Percentiles rank a stretch among this genome's conserved stretches.
These are phyloP conservation scores for Caenorhabditis briggsae DNA, from an alignment of 1,140 invertebrate genomes.

Conservation along the genomic window DNA sequence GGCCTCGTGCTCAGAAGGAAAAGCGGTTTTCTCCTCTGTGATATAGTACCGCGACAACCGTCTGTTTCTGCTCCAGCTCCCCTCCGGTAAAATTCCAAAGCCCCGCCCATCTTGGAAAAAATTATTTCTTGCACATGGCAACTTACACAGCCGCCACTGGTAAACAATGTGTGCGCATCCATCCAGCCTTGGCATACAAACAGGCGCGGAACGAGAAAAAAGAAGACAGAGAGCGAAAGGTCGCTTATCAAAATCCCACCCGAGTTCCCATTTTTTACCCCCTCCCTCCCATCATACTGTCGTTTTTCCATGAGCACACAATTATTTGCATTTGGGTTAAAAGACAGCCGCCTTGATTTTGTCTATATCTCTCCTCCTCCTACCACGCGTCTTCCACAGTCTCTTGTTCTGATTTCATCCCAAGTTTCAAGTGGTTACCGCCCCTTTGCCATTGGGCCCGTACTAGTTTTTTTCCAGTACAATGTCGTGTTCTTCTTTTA, in stretches of 20 bases:
- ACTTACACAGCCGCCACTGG: slow-evolving; percentile 51
- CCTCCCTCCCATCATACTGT: no score
- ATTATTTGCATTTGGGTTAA: slow-evolving; percentile 51
- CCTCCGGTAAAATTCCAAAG: background rate
- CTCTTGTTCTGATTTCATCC: slow-evolving; percentile 3
- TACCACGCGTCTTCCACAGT: background rate
- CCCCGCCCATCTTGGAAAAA: background rate
- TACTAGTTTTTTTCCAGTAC: slow-evolving; percentile 48
- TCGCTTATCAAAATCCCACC: slow-evolving; percentile 47
- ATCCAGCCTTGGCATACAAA: slow-evolving; percentile 43
- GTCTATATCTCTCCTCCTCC: background rate
- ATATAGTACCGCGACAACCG: background rate
- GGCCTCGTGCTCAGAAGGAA: background rate
- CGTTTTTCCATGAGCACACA: slow-evolving; percentile 11
- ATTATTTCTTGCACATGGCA: slow-evolving; percentile 16
- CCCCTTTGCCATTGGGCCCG: slow-evolving; percentile 32
- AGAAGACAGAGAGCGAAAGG: slow-evolving; percentile 25
- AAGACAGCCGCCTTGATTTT: slow-evolving; percentile 53
- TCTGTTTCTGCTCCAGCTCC: background rate
- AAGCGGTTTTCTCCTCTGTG: slow-evolving; percentile 23
- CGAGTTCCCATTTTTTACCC: background rate
- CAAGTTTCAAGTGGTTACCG: slow-evolving; percentile 54
- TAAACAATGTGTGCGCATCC: slow-evolving; percentile 53
- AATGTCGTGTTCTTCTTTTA: slow-evolving; percentile 49
- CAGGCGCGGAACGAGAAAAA: slow-evolving; percentile 33